These are phyloP conservation scores for Diadegma fenestrale DNA, from an alignment of 2,888 invertebrate species.

Conservation along the genomic window DNA sequence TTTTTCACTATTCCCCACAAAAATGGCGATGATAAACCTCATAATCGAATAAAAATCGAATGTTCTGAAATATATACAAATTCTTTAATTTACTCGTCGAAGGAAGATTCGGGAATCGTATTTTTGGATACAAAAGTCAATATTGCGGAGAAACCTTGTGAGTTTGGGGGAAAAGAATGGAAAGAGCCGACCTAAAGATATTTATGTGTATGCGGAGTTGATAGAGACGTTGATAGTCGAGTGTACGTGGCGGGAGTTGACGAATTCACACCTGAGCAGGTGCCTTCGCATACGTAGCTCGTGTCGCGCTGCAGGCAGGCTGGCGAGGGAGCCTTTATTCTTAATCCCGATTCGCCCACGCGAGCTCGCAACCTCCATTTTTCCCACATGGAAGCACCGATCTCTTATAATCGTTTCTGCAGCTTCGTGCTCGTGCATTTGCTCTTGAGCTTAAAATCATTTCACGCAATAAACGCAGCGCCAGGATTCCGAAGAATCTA, in stretches of 20 bases:
- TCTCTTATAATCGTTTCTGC: conserved; percentile 38
- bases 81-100: background rate
- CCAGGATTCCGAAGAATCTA: conserved; percentile 44
- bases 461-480: conserved; percentile 71
- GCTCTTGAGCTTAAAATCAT: conserved; percentile 76
- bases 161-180: background rate
- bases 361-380: conserved; percentile 62
- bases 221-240: conserved; percentile 76
- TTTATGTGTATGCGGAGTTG: conserved; percentile 50
- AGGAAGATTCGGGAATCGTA: background rate
- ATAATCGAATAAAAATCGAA: background rate
- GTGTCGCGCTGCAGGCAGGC: conserved; percentile 38
- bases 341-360: conserved; percentile 75
- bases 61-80: background rate
- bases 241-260: conserved; percentile 61
- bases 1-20: background rate
- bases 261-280: conserved; percentile 77
- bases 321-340: conserved; percentile 76
- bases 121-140: background rate
- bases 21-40: background rate
- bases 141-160: background rate
- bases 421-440: conserved; percentile 79
- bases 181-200: conserved; percentile 21
- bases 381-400: conserved; percentile 41
- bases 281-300: conserved; percentile 62